These are phyloP conservation scores for Eurois occulta DNA, from an alignment of 2,888 invertebrate species.

Conservation along the genomic window DNA sequence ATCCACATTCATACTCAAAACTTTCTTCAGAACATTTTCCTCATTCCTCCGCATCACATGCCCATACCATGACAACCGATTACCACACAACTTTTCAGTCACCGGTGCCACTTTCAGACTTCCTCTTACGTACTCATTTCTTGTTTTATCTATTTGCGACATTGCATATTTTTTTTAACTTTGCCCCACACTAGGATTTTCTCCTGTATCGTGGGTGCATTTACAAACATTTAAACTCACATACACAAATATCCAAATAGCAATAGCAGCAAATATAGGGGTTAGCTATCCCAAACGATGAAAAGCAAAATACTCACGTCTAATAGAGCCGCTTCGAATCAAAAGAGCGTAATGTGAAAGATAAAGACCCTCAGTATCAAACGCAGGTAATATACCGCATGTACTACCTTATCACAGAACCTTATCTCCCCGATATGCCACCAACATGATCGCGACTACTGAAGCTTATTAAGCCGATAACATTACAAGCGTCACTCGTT, in stretches of 20 bases:
- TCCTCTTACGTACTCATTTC: not conserved
- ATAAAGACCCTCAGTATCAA: constrained; percentile 39
- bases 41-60: not conserved
- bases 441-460: constrained; percentile 62
- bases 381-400: constrained; percentile 13
- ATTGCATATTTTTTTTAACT: no score
- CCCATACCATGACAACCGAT: not conserved
- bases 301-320: not conserved
- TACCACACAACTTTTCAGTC: not conserved
- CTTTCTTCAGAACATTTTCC: not conserved
- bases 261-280: no score
- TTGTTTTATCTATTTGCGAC: not conserved
- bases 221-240: no score
- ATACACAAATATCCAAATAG: no score
- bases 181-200: no score
- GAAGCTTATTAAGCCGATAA: constrained; percentile 66
- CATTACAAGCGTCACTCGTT: constrained; percentile 52
- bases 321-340: not conserved
- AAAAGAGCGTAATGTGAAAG: constrained; percentile 12
- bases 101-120: not conserved
- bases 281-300: not conserved
- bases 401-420: constrained; percentile 33
- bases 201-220: no score
- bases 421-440: constrained; percentile 61
- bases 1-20: not conserved